A percentile compares a stretch with the other conserved stretches of the same genome.
These are phyloP conservation scores for Chymomyza costata DNA, from an alignment of 1,140 invertebrate genomes.

Conservation along the genomic window DNA sequence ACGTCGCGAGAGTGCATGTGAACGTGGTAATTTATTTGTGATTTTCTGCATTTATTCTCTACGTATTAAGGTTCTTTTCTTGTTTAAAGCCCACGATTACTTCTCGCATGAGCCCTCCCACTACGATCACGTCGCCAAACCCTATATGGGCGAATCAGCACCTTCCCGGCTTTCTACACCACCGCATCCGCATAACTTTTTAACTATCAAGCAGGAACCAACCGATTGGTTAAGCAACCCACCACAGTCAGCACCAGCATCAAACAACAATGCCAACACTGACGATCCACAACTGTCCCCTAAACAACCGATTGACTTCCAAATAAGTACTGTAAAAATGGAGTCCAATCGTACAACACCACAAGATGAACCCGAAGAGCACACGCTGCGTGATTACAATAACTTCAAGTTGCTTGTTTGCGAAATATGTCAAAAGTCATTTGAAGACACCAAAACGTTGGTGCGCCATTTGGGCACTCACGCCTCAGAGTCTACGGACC, in stretches of 20 bases:
- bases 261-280: constrained; percentile 45
- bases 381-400: constrained; percentile 58
- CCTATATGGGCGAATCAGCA: constrained; percentile 24
- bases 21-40: constrained; percentile 35
- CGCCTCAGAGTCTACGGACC: constrained; percentile 76
- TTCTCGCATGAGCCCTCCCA: constrained; percentile 43
- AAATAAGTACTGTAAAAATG: constrained; percentile 59
- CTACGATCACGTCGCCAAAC: constrained; percentile 50
- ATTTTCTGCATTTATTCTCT: neutral
- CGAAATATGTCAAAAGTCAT: constrained; percentile 88
- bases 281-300: constrained; percentile 43
- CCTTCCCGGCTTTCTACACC: constrained; percentile 28
- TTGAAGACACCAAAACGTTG: constrained; percentile 87
- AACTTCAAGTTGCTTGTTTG: constrained; percentile 81
- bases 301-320: constrained; percentile 65
- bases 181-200: constrained; percentile 73
- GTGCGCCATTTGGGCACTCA: constrained; percentile 87
- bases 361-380: constrained; percentile 50
- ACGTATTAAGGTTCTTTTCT: neutral
- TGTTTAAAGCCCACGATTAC: constrained; percentile 42
- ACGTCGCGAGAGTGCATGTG: constrained; percentile 52
- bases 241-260: constrained; percentile 15
- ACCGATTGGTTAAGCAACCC: constrained; percentile 76
- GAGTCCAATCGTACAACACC: constrained; percentile 39
- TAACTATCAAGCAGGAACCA: constrained; percentile 78